Percentiles rank a stretch among this genome's conserved stretches.
phyloP scores from a whole-genome alignment of 2,797 vertebrate genomes.

The Chelidonichthys spinosus region DNA sequence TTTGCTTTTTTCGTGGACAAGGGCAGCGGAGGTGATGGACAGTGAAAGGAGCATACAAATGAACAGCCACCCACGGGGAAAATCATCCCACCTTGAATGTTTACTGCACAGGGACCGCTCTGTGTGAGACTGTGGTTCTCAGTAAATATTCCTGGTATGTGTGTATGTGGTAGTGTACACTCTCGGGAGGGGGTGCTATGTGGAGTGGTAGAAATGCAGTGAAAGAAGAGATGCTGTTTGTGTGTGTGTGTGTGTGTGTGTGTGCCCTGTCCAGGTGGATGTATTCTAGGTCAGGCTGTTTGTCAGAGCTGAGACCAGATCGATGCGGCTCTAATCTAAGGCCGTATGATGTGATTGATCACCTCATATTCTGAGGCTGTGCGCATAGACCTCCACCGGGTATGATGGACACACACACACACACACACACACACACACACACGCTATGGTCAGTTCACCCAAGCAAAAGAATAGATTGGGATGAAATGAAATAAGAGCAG shows the following conservation, averaged over 20 bases:
- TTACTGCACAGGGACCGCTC: slow-evolving; percentile 70
- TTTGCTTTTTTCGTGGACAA: slow-evolving; percentile 51
- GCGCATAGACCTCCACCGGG: slow-evolving; percentile 55
- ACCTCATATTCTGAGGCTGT: slow-evolving; percentile 73
- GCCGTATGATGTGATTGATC: slow-evolving; percentile 79
- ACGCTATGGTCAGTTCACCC: slow-evolving; percentile 56
- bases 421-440: slow-evolving; percentile 27
- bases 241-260: slow-evolving; percentile 38
- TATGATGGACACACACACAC: slow-evolving; percentile 50
- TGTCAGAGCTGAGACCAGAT: slow-evolving; percentile 75
- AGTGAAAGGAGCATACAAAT: slow-evolving; percentile 75
- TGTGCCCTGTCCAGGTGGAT: slow-evolving; percentile 62
- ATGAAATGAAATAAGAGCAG: slow-evolving; percentile 73
- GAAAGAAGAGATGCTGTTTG: slow-evolving; percentile 57
- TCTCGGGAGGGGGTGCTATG: slow-evolving; percentile 46
- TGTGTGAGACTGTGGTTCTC: slow-evolving; percentile 70
- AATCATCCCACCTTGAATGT: slow-evolving; percentile 76
- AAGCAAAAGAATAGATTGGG: slow-evolving; percentile 67
- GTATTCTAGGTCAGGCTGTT: slow-evolving; percentile 73
- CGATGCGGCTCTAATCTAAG: slow-evolving; percentile 78
- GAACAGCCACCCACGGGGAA: slow-evolving; percentile 78
- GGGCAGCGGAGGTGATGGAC: slow-evolving; percentile 67
- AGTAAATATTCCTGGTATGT: slow-evolving; percentile 79
- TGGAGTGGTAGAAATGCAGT: slow-evolving; percentile 51
- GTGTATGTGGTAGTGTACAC: slow-evolving; percentile 64